These are phyloP conservation scores for Procambarus clarkii DNA, from an alignment of 1,140 invertebrate species.

Conservation along the genomic window DNA sequence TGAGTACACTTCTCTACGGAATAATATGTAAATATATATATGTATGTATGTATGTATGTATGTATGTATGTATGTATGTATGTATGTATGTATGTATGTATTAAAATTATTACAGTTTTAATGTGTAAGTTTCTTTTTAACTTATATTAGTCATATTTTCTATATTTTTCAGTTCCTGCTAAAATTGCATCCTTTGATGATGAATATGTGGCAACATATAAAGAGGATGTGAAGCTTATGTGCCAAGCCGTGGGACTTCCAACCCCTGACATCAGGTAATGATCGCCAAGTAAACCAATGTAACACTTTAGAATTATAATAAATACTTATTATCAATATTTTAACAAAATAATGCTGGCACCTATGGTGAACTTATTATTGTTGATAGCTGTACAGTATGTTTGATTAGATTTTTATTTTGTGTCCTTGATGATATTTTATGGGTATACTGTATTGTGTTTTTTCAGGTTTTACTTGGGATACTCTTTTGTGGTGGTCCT, in stretches of 20 bases:
- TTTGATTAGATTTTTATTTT: not conserved
- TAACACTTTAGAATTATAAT: not conserved
- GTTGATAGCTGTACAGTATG: no score
- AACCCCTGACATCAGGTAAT: slow-evolving; percentile 83
- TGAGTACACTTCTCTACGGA: no score
- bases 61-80: not conserved
- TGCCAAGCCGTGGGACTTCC: slow-evolving; percentile 94
- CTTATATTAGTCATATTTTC: slow-evolving; percentile 7
- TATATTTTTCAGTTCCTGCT: slow-evolving; percentile 84
- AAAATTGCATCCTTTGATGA: slow-evolving; percentile 95
- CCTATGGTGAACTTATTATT: no score
- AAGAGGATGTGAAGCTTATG: slow-evolving; percentile 92
- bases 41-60: not conserved
- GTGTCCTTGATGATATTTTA: no score
- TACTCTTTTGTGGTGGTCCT: no score
- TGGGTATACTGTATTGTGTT: no score
- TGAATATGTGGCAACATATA: slow-evolving; percentile 91
- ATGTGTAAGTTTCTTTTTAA: not conserved
- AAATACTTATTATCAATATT: no score
- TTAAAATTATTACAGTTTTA: no score
- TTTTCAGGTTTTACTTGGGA: no score
- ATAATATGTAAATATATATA: not conserved
- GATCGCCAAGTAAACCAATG: not conserved
- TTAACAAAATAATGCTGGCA: no score
- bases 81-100: not conserved